These are phyloP conservation scores for Menura novaehollandiae DNA, from an alignment of 2,113 vertebrate species.

Conservation along the genomic window DNA sequence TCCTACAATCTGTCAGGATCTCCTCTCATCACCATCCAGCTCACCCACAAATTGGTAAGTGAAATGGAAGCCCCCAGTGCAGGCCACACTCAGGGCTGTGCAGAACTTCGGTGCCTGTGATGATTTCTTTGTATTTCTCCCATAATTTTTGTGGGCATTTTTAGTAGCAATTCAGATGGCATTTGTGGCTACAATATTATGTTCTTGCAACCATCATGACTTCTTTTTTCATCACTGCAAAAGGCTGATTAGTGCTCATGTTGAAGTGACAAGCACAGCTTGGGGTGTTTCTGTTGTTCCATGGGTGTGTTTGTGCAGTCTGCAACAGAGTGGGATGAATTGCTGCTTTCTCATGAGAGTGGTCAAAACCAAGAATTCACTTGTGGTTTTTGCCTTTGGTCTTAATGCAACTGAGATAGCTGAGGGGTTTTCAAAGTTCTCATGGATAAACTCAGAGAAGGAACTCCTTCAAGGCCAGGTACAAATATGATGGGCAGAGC, in stretches of 20 bases:
- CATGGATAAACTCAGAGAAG: background rate
- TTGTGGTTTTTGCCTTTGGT: background rate
- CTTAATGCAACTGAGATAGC: background rate
- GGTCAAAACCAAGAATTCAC: fast-evolving
- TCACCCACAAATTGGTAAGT: constrained; percentile 87
- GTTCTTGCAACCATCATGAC: background rate
- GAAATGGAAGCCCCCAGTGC: fast-evolving
- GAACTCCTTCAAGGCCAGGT: background rate
- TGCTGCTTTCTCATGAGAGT: background rate
- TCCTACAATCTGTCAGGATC: constrained; percentile 82
- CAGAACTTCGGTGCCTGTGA: fast-evolving
- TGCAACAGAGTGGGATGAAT: background rate
- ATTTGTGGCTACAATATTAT: background rate
- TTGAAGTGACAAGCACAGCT: background rate
- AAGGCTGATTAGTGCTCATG: fast-evolving
- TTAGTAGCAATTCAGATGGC: too few relatives aligned
- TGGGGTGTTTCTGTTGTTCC: background rate
- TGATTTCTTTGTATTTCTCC: background rate
- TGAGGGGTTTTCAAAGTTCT: background rate
- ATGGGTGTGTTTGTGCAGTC: background rate
- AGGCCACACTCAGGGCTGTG: background rate
- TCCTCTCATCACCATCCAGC: constrained; percentile 85
- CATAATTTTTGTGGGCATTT: background rate
- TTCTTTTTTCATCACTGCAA: background rate
- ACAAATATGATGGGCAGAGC: background rate